Evolutionary conservation across 37 sponge, comb jelly and placozoan species (phyloP).

Genomic region (Lycopodina hypogea): DNA sequence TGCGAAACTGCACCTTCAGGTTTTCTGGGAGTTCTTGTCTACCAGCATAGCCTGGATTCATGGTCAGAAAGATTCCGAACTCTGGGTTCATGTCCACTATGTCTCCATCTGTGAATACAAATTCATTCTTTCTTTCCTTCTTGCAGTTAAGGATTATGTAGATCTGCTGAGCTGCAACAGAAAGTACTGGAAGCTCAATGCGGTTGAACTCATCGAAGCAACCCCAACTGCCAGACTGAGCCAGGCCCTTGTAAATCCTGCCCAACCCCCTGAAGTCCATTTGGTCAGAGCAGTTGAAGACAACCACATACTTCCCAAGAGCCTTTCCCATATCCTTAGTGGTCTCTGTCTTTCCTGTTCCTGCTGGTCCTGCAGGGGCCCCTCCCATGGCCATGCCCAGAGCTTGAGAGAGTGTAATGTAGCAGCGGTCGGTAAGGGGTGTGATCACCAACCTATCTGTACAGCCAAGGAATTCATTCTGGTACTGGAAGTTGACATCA

Average conservation of each 20-base stretch:
- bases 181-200: conserved; percentile 96
- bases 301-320: conserved; percentile 98
- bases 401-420: conserved; percentile 97
- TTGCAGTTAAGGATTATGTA: conserved; percentile 90
- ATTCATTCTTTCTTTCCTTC: conserved; percentile 92
- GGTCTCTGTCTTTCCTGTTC: conserved; percentile 93
- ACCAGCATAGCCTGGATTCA: conserved; percentile 99
- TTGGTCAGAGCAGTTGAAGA: conserved; percentile 99
- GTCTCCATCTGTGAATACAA: conserved; percentile 97
- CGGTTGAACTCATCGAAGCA: conserved; percentile 99
- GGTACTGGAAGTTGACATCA: conserved; percentile 92
- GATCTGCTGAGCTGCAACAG: conserved; percentile 99
- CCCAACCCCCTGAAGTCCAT: conserved; percentile 99
- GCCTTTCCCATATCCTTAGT: conserved; percentile 98
- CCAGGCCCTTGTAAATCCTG: conserved; percentile 93
- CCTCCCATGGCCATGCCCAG: conserved; percentile 97
- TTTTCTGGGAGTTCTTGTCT: conserved; percentile 98
- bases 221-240: conserved; percentile 98
- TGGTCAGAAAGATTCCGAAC: conserved; percentile 98
- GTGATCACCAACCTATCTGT: conserved; percentile 97
- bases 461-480: conserved; percentile 97
- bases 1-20: conserved; percentile 92
- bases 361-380: conserved; percentile 98
- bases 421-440: conserved; percentile 97
- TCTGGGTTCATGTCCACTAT: conserved; percentile 93